Percentiles rank a stretch among this genome's conserved stretches.
Conservation (phyloP, 2,888 invertebrate genomes). For the Limnephilus lunatus region DNA sequence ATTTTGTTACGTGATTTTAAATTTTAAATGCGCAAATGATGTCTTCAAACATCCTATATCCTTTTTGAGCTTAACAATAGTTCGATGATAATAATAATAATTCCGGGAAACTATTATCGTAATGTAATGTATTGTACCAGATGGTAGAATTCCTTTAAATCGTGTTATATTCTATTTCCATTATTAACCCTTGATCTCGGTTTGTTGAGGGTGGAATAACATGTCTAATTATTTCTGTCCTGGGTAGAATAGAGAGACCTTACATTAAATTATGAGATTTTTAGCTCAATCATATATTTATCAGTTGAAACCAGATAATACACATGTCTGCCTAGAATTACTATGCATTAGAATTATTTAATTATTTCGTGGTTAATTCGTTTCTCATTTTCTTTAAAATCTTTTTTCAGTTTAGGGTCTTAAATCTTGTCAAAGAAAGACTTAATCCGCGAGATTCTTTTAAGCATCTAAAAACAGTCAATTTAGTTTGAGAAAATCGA, state of each 20-base stretch:
- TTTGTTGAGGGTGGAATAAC: neutral
- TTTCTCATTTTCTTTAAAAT: neutral
- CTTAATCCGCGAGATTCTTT: neutral
- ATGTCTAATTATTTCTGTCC: neutral
- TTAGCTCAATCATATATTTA: neutral
- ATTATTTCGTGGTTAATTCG: neutral
- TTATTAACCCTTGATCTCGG: slow-evolving; percentile 14
- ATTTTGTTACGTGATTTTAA: neutral
- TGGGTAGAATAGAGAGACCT: neutral
- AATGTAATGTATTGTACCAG: slow-evolving; percentile 3
- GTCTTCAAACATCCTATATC: neutral
- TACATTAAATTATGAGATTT: neutral
- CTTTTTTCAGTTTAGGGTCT: neutral
- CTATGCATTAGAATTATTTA: neutral
- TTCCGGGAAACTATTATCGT: neutral
- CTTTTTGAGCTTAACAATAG: neutral
- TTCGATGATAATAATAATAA: neutral
- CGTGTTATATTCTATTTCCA: neutral
- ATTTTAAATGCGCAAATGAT: neutral
- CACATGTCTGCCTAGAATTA: neutral
- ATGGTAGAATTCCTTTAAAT: slow-evolving; percentile 6
- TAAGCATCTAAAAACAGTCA: neutral
- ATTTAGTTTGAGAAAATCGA: neutral
- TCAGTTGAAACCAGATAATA: neutral
- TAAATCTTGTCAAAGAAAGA: neutral